Conservation (phyloP, 2,888 invertebrate species). For the Lasioglossum lativentre region DNA sequence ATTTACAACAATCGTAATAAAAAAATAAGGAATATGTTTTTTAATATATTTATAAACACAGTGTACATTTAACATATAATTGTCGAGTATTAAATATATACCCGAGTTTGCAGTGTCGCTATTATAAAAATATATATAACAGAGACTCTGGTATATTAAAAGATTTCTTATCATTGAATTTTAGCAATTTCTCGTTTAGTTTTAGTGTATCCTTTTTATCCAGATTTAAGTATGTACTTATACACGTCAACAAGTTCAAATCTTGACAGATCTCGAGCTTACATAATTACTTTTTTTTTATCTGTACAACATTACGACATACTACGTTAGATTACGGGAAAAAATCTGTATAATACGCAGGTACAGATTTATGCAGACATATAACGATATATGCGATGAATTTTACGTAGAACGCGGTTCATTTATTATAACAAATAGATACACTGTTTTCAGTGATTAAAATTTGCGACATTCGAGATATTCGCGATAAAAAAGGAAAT, state of each 20-base stretch:
- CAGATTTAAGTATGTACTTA: background rate
- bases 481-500: constrained; percentile 14
- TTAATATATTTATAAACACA: background rate
- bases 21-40: background rate
- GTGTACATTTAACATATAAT: too few relatives aligned
- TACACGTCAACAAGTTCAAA: constrained; percentile 5
- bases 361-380: background rate
- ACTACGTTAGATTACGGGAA: background rate
- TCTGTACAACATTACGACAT: background rate
- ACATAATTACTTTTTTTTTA: background rate
- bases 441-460: background rate
- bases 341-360: constrained; percentile 7
- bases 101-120: too few relatives aligned
- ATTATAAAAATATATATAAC: background rate
- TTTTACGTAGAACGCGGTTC: background rate
- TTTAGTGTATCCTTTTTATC: background rate
- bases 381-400: background rate
- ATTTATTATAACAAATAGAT: background rate
- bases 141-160: too few relatives aligned
- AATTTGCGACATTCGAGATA: constrained; percentile 15
- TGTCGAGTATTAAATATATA: too few relatives aligned
- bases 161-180: background rate
- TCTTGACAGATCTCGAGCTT: background rate
- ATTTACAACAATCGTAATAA: too few relatives aligned
- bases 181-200: background rate